Evolutionary conservation across 2,797 vertebrate genomes (phyloP).

Genomic region (Podargus strigoides): DNA sequence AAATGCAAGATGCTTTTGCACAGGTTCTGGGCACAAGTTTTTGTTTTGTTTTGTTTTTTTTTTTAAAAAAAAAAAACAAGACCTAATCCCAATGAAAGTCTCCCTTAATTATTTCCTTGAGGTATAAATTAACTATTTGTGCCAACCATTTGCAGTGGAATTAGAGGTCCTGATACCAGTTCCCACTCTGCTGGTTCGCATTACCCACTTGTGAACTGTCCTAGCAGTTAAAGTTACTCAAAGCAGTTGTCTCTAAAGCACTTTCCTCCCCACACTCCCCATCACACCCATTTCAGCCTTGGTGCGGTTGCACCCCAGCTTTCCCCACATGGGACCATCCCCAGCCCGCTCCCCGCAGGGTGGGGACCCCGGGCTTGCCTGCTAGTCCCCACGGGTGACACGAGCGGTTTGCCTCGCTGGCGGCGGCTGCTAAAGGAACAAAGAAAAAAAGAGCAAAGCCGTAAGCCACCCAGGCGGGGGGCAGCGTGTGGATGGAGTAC

Average conservation of each 20-base stretch:
- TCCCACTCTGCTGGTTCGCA: not conserved
- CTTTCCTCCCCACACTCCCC: not conserved
- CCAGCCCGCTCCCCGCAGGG: not conserved
- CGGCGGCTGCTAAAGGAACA: not conserved
- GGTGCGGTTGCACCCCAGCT: fast-evolving
- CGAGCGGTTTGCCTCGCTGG: fast-evolving
- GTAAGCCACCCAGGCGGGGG: fast-evolving
- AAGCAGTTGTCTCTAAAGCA: not conserved
- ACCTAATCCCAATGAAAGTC: not conserved
- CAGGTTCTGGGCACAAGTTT: not conserved
- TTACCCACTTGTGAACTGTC: not conserved
- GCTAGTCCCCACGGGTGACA: not conserved
- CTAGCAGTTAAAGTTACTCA: not conserved
- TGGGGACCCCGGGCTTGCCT: not conserved
- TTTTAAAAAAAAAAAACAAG: not conserved
- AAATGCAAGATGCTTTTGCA: not conserved
- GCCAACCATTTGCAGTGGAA: not conserved
- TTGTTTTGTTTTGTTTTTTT: no score
- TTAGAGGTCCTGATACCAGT: not conserved
- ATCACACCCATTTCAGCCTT: not conserved
- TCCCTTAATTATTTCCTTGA: not conserved
- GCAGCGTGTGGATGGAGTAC: not conserved
- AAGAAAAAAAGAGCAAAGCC: not conserved
- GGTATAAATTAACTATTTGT: not conserved
- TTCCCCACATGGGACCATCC: not conserved